Base-by-base conservation (phyloP, 2,888 invertebrate species). In the Uloborus plumipes region DNA sequence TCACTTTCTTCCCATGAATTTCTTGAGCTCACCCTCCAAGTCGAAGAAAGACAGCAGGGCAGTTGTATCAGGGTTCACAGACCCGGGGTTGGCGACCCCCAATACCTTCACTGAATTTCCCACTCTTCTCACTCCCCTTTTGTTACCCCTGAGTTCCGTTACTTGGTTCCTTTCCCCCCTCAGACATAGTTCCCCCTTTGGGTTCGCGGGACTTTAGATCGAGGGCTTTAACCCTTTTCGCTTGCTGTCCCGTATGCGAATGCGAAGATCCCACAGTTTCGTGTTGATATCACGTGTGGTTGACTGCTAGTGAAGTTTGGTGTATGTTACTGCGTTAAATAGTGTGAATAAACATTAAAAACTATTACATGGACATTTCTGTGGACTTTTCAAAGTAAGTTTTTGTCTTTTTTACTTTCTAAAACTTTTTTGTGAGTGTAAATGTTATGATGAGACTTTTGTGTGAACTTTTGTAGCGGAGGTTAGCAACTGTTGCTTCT, bases 81-180 rank as follows among this genome's bases (percentile, higher is more conserved):
- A 80, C 79, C 73, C 71, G 26, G 49, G 78, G 78, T 71, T 50
- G 49, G 39, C 71, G 72, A 78, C 67, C 72, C 69, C 64, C 58
- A 80, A 80, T 80, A 80, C 79, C 79, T 67, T 73, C 79, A 80
- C 78, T 79, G 72, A 69, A 73, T 67, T 80, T 80, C 79, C 79
- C 79, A 80, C 73, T 80, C 14, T 80, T 80, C 61, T 73, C 65
- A 72, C 66, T 61, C 73, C 73, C 71, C 70, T 74, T 67, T 74
- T 74, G 55, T 81, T 74, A 22, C 58, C 67, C 55, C 70, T 47
- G 67, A 81, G 80, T 81, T 81, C 80, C 80, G 80, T 81, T 81
- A 81, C 80, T 81, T 65, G 65, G 20, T 53, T 39, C 49, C 15
- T 39, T n/a, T 67, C 55, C 70, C 59, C 31, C 53, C 71, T 69